A percentile compares a stretch with the other conserved stretches of the same genome.
phyloP scores from a whole-genome alignment of 1,140 invertebrate species.

The Homarus americanus region DNA sequence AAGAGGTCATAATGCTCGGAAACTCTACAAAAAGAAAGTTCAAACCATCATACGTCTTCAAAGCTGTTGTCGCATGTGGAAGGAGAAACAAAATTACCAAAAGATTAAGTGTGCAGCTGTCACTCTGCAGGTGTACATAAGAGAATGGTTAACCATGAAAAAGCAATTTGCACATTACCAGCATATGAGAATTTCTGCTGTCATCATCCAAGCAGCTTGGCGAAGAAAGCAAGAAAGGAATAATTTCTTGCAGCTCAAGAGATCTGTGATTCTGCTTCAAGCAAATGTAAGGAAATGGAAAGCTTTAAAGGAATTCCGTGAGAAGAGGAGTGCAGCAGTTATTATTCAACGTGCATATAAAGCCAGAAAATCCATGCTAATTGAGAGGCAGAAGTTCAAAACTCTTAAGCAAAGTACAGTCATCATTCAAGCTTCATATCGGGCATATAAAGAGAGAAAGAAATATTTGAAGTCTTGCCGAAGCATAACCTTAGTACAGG shows the following conservation, averaged over 20 bases:
- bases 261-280: conserved; percentile 43
- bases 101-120: background rate
- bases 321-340: conserved; percentile 21
- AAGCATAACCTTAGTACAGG: conserved; percentile 2
- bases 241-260: conserved; percentile 27
- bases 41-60: background rate
- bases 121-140: background rate
- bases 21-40: background rate
- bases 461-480: background rate
- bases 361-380: background rate
- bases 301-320: background rate
- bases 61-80: conserved; percentile 12
- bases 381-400: background rate
- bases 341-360: conserved; percentile 23
- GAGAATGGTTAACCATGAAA: conserved; percentile 15
- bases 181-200: background rate
- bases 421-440: conserved; percentile 9
- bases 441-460: background rate
- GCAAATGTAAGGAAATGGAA: background rate
- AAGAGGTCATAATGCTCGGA: conserved; percentile 11
- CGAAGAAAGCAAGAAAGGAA: background rate
- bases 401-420: background rate
- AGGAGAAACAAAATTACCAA: conserved; percentile 9
- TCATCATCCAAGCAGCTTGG: conserved; percentile 16
- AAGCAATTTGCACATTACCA: background rate